A percentile compares a stretch with the other conserved stretches of the same genome.
phyloP scores from a whole-genome alignment of 2,113 vertebrate species.

The Antechinus stuartii region DNA sequence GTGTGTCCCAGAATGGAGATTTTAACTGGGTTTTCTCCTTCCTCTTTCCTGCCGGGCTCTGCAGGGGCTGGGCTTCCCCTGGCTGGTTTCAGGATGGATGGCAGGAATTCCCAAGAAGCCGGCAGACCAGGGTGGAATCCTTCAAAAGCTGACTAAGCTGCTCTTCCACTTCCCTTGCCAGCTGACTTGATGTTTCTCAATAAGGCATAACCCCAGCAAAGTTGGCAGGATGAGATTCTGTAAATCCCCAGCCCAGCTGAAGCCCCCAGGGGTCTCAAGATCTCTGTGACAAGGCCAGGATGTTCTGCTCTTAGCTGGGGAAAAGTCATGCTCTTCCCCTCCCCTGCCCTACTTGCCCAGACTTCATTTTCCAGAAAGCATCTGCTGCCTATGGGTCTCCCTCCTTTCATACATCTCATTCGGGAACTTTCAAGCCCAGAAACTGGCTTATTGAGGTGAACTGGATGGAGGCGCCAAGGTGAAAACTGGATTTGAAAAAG shows the following conservation, averaged over 20 bases:
- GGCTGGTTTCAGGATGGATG: not conserved
- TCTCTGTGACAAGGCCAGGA: conserved; percentile 28
- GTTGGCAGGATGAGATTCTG: not conserved
- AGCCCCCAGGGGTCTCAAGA: conserved; percentile 32
- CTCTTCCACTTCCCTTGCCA: not conserved
- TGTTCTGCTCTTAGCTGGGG: conserved; percentile 73
- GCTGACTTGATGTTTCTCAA: not conserved
- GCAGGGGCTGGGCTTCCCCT: not conserved
- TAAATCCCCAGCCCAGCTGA: not conserved
- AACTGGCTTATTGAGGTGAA: conserved; percentile 68
- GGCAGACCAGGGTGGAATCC: not conserved
- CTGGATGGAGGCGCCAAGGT: conserved; percentile 63
- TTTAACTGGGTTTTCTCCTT: not conserved
- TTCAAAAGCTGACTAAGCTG: not conserved
- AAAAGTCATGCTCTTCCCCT: conserved; percentile 60
- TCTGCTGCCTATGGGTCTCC: conserved; percentile 67
- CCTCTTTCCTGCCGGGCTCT: not conserved
- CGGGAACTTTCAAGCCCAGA: conserved; percentile 58
- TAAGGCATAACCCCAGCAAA: not conserved
- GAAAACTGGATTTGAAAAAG: conserved; percentile 45
- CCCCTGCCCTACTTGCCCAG: conserved; percentile 56
- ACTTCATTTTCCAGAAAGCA: conserved; percentile 64
- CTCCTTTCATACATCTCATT: conserved; percentile 57
- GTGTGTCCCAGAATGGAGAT: not conserved
- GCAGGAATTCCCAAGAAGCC: not conserved